Evolutionary conservation across 2,113 vertebrate genomes (phyloP).

Genomic region (Daphoenositta chrysoptera): DNA sequence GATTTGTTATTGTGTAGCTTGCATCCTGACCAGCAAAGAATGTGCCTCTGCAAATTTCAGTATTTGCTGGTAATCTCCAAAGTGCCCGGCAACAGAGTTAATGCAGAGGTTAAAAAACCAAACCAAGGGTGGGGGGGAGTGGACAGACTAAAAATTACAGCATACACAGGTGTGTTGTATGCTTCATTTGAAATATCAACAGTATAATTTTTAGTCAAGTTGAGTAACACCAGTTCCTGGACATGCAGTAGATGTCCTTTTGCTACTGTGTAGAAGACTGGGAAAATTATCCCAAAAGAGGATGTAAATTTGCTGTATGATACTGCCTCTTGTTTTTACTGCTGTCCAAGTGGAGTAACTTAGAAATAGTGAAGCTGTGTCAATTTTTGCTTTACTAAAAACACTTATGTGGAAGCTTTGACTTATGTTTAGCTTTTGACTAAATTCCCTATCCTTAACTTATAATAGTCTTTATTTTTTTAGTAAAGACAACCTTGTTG

Average conservation of each 20-base stretch:
- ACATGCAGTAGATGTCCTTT: neutral
- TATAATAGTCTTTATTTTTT: neutral
- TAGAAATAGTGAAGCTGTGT: neutral
- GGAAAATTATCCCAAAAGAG: neutral
- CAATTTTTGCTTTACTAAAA: neutral
- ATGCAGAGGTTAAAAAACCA: neutral
- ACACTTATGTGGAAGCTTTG: neutral
- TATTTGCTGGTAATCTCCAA: neutral
- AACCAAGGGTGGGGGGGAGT: rapidly evolving
- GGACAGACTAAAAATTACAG: neutral
- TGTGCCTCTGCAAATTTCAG: neutral
- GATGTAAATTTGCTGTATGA: neutral
- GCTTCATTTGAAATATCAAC: neutral
- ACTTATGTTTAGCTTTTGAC: neutral
- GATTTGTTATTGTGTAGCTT: neutral
- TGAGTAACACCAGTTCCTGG: neutral
- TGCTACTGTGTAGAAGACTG: neutral
- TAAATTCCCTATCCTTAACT: neutral
- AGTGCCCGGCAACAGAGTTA: neutral
- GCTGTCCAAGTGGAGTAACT: neutral
- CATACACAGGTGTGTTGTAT: rapidly evolving
- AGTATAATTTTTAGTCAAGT: neutral
- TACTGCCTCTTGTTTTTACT: neutral
- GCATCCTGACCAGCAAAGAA: neutral
- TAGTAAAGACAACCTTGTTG: rapidly evolving